phyloP scores from a whole-genome alignment of 2,888 invertebrate genomes.

The Perizoma affinitatum region DNA sequence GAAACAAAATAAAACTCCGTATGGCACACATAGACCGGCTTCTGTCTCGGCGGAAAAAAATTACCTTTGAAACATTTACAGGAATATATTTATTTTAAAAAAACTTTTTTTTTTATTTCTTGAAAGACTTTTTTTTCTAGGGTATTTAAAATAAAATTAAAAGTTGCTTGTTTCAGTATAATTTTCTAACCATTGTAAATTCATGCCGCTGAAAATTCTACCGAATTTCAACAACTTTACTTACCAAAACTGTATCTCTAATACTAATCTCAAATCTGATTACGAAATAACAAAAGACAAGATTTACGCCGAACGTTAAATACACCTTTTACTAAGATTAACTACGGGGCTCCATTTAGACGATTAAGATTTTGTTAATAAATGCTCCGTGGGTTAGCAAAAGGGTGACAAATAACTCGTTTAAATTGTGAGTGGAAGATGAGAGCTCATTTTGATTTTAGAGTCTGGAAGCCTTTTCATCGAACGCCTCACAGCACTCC shows the following conservation, averaged over 20 bases:
- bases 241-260: slow-evolving; percentile 22
- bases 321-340: slow-evolving; percentile 69
- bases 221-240: background rate
- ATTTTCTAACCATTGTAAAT: too few species aligned
- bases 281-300: slow-evolving; percentile 53
- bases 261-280: slow-evolving; percentile 42
- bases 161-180: background rate
- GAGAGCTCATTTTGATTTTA: slow-evolving; percentile 45
- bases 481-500: too few species aligned
- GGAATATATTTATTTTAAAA: too few species aligned
- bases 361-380: slow-evolving; percentile 78
- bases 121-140: too few species aligned
- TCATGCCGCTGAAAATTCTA: background rate
- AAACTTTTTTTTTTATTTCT: too few species aligned
- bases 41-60: too few species aligned
- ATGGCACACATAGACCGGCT: too few species aligned
- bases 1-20: too few species aligned
- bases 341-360: slow-evolving; percentile 67
- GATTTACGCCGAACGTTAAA: slow-evolving; percentile 64
- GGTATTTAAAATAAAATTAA: too few species aligned
- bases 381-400: slow-evolving; percentile 65
- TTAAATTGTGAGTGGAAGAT: slow-evolving; percentile 56
- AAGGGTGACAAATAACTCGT: slow-evolving; percentile 76
- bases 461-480: slow-evolving; percentile 14
- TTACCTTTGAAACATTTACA: too few species aligned